A percentile compares a stretch with the other conserved stretches of the same genome.
These are phyloP conservation scores for Orchesella cincta DNA, from an alignment of 1,140 invertebrate genomes.

Conservation along the genomic window DNA sequence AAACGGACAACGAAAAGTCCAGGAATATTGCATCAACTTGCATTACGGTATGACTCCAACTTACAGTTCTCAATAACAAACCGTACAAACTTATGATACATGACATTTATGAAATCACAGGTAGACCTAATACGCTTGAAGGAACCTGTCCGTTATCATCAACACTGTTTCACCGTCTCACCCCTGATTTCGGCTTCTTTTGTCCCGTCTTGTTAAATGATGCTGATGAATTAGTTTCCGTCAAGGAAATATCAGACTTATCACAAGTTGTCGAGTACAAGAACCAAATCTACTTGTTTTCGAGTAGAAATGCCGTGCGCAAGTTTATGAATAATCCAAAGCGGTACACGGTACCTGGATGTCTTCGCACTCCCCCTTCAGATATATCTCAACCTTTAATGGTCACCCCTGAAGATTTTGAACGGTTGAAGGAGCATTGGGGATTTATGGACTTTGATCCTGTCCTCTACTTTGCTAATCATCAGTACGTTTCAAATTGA, in stretches of 20 bases:
- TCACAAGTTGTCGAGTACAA: slow-evolving; percentile 33
- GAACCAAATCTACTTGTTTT: slow-evolving; percentile 29
- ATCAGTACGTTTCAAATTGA: slow-evolving; percentile 37
- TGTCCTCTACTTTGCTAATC: slow-evolving; percentile 38
- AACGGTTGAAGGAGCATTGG: slow-evolving; percentile 20
- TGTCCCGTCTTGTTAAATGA: slow-evolving; percentile 37
- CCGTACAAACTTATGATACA: neutral
- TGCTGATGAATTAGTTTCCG: slow-evolving; percentile 6
- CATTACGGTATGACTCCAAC: too few species aligned
- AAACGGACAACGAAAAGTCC: neutral
- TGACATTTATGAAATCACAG: neutral
- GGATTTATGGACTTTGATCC: slow-evolving; percentile 44
- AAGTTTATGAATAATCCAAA: slow-evolving; percentile 34
- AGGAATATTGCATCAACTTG: neutral
- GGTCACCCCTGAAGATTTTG: slow-evolving; percentile 27
- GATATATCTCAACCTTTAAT: neutral
- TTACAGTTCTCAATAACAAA: too few species aligned
- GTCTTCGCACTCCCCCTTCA: slow-evolving; percentile 23
- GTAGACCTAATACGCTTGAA: slow-evolving; percentile 22
- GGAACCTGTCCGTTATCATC: slow-evolving; percentile 34
- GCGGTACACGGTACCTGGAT: slow-evolving; percentile 29
- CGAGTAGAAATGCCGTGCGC: neutral
- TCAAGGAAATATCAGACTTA: slow-evolving; percentile 15
- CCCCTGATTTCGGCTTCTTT: slow-evolving; percentile 31
- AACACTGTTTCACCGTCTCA: slow-evolving; percentile 13